Evolutionary conservation across 2,797 vertebrate genomes (phyloP), one percentile per base, ranked within the genome.

Genomic region (Sebastes wilsoni): DNA sequence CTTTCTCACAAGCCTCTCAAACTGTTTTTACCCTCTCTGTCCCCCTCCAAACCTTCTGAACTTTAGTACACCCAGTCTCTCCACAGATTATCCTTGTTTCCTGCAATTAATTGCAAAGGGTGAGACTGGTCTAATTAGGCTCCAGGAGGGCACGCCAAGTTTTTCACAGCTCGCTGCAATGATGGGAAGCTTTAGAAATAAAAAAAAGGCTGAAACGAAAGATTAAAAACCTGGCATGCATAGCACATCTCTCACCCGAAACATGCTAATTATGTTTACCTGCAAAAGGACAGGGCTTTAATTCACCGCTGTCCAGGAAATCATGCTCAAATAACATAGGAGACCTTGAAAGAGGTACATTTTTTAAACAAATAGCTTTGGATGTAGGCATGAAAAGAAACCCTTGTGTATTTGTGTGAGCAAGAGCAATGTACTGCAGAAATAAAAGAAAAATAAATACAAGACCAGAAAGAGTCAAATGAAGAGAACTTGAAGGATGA

Each of bases 41-140:
- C 62, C 77, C 68, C 67, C 64, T 71, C 56, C 62, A 60, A 8
- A 22, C 76, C 22, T 42, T 58, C 32, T 42, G 38, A 23, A 67
- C 16, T 87, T 66, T 46, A 87, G 84, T 90, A 55, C 64, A 85
- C 80, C 38, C 66, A 67, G 69, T 30, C 6, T 61, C 38, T 46
- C 10, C 3, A 8, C 56, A 72, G 65, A 62, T 74, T 46, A 49
- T 54, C 56, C 20, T 66, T 67, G 25, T 72, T 80, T 82, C 78
- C 79, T 75, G 72, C 30, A n/a, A 56, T 58, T 79, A 54, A 79
- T 72, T 78, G 65, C 65, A 60, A 16, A 58, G 42, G 38, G 81
- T 62, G 74, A 65, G 42, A 67, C 10, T 42, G 16, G 13, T 83
- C 67, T 83, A 66, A 87, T 88, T 66, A 72, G 83, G 58, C 55